Conservation (phyloP, 2,888 invertebrate genomes). For the Drosophila greeni region DNA sequence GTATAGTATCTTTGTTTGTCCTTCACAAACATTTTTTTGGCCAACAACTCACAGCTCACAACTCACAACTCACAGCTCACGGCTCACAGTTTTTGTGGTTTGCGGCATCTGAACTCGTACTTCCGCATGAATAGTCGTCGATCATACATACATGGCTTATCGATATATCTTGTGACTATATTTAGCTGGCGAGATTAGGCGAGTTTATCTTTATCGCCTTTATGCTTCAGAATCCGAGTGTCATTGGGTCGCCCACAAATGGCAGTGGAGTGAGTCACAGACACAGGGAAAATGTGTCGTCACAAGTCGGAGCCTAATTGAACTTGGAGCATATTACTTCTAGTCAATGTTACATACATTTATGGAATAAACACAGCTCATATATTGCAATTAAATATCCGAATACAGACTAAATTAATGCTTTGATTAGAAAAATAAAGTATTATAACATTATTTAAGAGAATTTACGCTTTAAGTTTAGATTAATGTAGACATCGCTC, state of each 20-base stretch:
- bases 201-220: constrained; percentile 46
- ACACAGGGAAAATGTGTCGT: constrained; percentile 13
- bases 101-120: constrained; percentile 56
- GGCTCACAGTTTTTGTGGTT: constrained; percentile 27
- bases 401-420: neutral
- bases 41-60: constrained; percentile 14
- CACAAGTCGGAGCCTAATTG: neutral
- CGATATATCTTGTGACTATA: constrained; percentile 58
- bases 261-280: constrained; percentile 25
- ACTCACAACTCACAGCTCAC: constrained; percentile 7
- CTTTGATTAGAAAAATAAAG: neutral
- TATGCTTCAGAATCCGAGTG: constrained; percentile 13
- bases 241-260: constrained; percentile 39
- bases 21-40: constrained; percentile 56
- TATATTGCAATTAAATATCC: neutral
- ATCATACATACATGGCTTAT: constrained; percentile 34
- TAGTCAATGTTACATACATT: neutral
- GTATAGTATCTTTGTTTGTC: constrained; percentile 55
- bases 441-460: neutral
- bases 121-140: constrained; percentile 56
- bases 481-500: constrained; percentile 3
- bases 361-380: neutral
- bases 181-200: constrained; percentile 55
- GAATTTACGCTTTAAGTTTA: neutral
- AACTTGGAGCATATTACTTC: neutral